Percentiles rank a stretch among this genome's conserved stretches.
Conservation (phyloP, 2,888 invertebrate species). For the Seladonia tumulorum region DNA sequence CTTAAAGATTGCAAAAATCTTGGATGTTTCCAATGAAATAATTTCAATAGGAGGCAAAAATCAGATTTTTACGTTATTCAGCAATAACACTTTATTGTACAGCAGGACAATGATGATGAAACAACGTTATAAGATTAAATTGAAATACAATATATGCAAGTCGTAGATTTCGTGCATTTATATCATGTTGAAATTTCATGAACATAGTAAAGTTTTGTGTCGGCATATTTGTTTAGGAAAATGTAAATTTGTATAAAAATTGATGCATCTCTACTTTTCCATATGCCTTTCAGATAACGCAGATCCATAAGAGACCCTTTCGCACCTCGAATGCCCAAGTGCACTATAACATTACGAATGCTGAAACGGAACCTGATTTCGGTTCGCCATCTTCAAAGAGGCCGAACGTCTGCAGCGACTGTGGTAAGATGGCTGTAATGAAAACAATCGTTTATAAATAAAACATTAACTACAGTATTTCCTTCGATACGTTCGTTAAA, state of each 20-base stretch:
- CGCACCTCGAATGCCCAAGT: slow-evolving; percentile 70
- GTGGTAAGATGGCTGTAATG: slow-evolving; percentile 70
- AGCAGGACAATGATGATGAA: neutral
- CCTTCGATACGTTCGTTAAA: neutral
- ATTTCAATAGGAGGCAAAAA: neutral
- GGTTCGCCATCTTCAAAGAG: slow-evolving; percentile 69
- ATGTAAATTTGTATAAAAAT: neutral
- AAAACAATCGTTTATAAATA: neutral
- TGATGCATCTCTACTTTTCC: neutral
- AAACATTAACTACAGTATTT: neutral
- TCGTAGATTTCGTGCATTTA: neutral
- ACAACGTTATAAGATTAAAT: neutral
- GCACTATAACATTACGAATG: slow-evolving; percentile 73
- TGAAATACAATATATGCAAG: neutral
- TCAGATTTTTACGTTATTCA: neutral
- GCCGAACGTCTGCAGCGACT: slow-evolving; percentile 77
- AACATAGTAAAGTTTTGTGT: too few relatives aligned
- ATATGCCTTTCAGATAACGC: slow-evolving; percentile 25
- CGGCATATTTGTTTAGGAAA: too few relatives aligned
- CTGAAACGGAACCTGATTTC: slow-evolving; percentile 63
- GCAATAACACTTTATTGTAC: too few relatives aligned
- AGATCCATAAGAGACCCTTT: slow-evolving; percentile 59
- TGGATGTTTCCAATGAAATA: neutral
- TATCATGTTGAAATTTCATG: neutral
- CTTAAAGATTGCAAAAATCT: neutral